Base-by-base conservation (phyloP, 1,140 invertebrate genomes). In the Heliconius himera region DNA sequence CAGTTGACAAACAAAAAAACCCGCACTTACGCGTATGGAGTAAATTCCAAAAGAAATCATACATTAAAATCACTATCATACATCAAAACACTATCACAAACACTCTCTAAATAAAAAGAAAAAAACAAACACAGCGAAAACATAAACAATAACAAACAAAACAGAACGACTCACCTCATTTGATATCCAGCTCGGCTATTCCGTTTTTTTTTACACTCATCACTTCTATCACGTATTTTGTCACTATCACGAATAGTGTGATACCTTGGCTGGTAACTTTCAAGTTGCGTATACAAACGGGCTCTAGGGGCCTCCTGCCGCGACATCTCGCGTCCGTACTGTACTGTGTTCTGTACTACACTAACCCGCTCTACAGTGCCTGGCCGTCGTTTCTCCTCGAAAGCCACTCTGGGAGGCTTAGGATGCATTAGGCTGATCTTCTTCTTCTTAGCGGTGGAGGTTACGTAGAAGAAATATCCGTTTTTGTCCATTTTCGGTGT, bases 191-290 rank as follows among this genome's bases (percentile, higher is more conserved):
- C 70, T 89, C 88, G 85, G 85, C 36, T 94, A 82, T 87, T 91
- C 73, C 87, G 89, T 73, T 86, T 82, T 79, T 83, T 91, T 74
- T 89, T 85, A 51, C 88, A 90, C 87, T 93, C 91, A 93, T 92
- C 92, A 93, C 90, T 90, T 76, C 84, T 91, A 77, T 94, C 93
- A 85, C 94, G 90, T 82, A 95, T 94, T 78, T 38, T 71, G n/a
- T 71, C 70, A 71, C 84, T 91, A 76, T 95, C 93, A 85, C 94
- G 90, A 81, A 95, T 94, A 78, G 94, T 94, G 83, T 95, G 94
- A 81, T 95, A 95, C 76, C 89, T 88, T n/a, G 94, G 94, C 66
- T 95, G 94, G 80, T 95, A 95, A 90, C 93, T 94, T 89, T 95
- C 94, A 11, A 95, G 89, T 90, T 94, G 93, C 89, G 92, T 85